Base-by-base conservation (phyloP, 2,888 invertebrate species). In the Scaptomyza polygonia region DNA sequence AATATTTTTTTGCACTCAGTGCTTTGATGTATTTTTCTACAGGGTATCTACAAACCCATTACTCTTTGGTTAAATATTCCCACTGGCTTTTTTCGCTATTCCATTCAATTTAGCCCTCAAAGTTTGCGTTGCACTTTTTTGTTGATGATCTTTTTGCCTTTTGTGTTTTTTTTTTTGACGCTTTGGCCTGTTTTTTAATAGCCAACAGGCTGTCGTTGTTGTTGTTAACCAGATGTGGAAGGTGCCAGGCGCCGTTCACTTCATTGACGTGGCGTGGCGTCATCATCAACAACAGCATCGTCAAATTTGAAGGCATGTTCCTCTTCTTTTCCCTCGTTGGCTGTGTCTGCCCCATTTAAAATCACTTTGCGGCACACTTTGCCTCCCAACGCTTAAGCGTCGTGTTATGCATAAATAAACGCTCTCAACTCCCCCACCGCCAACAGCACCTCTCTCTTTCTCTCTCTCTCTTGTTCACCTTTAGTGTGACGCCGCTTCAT, bases 371-470 rank as follows among this genome's bases (percentile, higher is more conserved):
- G 77, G 72, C 76, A 71, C 47, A 71, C 47, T 47, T 64, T 76
- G 72, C 66, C 64, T 63, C 67, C 44, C 52, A 55, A 51, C 32
- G 30, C 63, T 36, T 36, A 64, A 43, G 39, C 72, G 67, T 68
- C 75, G 80, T 85, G 90, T 89, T 88, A 88, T 89, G 89, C 88
- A 89, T 89, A 90, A 89, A 89, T 89, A 89, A 90, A 76, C 86
- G 74, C 40, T 65, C 21, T 58, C 54, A 45, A 29, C 54, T 9
- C 21, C 45, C 11, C 30, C 18, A 12, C 44, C 21, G 25, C 30
- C 21, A 21, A 16, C 21, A 45, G 14, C 39, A 27, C 7, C 54
- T 6, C 6, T 25, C 34, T n/a, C n/a, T n/a, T 5, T 29, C 5
- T 5, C 27, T 7, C 3, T 27, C 27, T n/a, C n/a, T n/a, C n/a